Percentiles rank a stretch among this genome's conserved stretches.
phyloP scores from a whole-genome alignment of 2,888 invertebrate genomes.

The Eugnorisma glareosa region DNA sequence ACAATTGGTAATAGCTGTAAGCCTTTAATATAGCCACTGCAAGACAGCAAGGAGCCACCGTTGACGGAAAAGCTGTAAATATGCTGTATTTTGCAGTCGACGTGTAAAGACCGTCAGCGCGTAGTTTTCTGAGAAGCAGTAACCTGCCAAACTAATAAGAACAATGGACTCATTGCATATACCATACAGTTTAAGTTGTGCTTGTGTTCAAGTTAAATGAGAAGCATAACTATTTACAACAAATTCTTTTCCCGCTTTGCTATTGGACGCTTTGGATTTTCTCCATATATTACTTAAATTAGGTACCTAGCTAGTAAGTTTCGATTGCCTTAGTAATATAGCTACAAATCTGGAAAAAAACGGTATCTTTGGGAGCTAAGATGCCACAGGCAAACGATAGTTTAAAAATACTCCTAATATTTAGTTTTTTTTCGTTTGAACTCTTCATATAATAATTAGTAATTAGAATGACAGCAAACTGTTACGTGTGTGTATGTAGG shows the following conservation, averaged over 20 bases:
- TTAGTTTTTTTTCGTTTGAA: not conserved
- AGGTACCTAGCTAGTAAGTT: not conserved
- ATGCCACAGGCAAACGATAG: not conserved
- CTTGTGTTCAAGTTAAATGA: not conserved
- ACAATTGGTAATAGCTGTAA: conserved; percentile 15
- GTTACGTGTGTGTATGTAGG: conserved; percentile 25
- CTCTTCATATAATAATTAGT: conserved; percentile 10
- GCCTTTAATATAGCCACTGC: conserved; percentile 17
- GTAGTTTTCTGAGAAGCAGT: not conserved
- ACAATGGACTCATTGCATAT: not conserved
- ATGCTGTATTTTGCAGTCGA: not conserved
- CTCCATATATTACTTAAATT: not conserved
- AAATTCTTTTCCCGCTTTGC: not conserved
- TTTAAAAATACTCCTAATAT: not conserved
- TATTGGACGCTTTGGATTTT: not conserved
- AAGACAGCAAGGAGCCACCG: conserved; percentile 19
- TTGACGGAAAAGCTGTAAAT: not conserved
- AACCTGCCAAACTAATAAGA: not conserved
- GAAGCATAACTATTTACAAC: not conserved
- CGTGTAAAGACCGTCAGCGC: not conserved
- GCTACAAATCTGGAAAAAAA: not conserved
- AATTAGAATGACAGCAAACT: conserved; percentile 20
- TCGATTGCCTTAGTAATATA: not conserved
- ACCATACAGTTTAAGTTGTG: not conserved
- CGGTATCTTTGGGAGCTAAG: not conserved